Conservation (phyloP, 2,113 vertebrate species). For the Mugil cephalus region DNA sequence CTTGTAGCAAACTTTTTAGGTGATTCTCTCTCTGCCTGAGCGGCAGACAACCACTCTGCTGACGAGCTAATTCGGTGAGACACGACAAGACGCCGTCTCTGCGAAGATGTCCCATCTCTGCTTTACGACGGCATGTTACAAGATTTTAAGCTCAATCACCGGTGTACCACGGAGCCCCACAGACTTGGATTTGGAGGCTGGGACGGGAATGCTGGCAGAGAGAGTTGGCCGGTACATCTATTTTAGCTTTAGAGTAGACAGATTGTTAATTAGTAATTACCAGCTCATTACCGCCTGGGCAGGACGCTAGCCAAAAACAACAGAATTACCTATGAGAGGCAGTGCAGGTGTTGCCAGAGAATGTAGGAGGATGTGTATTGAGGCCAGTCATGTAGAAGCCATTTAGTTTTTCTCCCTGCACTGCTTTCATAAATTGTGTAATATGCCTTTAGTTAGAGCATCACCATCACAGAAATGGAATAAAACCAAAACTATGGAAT, state of each 20-base stretch:
- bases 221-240: slow-evolving; percentile 28
- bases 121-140: slow-evolving; percentile 22
- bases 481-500: slow-evolving; percentile 8
- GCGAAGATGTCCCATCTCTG: slow-evolving; percentile 15
- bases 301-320: slow-evolving; percentile 38
- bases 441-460: not conserved
- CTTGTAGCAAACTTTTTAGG: no score
- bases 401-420: not conserved
- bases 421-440: not conserved
- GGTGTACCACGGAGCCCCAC: slow-evolving; percentile 14
- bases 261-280: slow-evolving; percentile 65
- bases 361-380: slow-evolving; percentile 2
- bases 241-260: slow-evolving; percentile 33
- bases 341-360: slow-evolving; percentile 33
- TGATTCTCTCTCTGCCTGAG: not conserved
- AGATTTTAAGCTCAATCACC: slow-evolving; percentile 22
- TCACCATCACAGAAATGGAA: not conserved
- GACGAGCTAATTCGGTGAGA: slow-evolving; percentile 34
- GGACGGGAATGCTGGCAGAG: slow-evolving; percentile 12
- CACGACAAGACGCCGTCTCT: slow-evolving; percentile 1
- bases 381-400: not conserved
- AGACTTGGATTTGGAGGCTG: slow-evolving; percentile 7
- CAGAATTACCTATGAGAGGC: slow-evolving; percentile 24
- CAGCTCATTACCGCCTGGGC: slow-evolving; percentile 45
- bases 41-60: not conserved